Percentiles rank a stretch among this genome's conserved stretches.
phyloP scores from a whole-genome alignment of 1,140 invertebrate genomes.

The Papilio helenus region DNA sequence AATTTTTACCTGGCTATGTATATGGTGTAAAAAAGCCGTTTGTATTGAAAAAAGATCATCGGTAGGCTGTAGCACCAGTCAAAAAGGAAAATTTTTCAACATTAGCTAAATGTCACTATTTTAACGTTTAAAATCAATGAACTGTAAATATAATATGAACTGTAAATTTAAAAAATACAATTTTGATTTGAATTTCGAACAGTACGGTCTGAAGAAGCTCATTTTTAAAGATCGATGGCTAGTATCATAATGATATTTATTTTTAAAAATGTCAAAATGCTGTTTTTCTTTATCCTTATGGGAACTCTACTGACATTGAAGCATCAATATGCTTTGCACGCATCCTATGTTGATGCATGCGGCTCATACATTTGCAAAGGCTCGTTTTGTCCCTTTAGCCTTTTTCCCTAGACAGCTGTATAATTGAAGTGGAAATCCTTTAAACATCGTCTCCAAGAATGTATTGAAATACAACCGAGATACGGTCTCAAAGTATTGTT shows the following conservation, averaged over 20 bases:
- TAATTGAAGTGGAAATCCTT: conserved; percentile 3
- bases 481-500: neutral
- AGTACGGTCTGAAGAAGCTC: neutral
- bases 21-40: too few relatives aligned
- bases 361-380: conserved; percentile 8
- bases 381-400: conserved; percentile 14
- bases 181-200: neutral
- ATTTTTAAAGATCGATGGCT: neutral
- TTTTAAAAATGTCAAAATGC: neutral
- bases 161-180: too few relatives aligned
- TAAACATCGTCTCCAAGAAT: conserved; percentile 1
- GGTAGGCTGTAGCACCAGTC: too few relatives aligned
- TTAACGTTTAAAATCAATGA: too few relatives aligned
- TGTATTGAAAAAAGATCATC: too few relatives aligned
- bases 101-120: too few relatives aligned
- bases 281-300: too few relatives aligned
- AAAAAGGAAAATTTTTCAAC: too few relatives aligned
- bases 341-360: neutral
- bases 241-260: neutral
- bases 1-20: too few relatives aligned
- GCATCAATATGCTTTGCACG: neutral
- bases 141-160: too few relatives aligned
- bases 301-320: neutral
- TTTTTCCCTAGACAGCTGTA: conserved; percentile 10
- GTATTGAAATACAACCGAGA: neutral